phyloP scores from a whole-genome alignment of 2,797 vertebrate genomes.

The Neoniphon sammara region DNA sequence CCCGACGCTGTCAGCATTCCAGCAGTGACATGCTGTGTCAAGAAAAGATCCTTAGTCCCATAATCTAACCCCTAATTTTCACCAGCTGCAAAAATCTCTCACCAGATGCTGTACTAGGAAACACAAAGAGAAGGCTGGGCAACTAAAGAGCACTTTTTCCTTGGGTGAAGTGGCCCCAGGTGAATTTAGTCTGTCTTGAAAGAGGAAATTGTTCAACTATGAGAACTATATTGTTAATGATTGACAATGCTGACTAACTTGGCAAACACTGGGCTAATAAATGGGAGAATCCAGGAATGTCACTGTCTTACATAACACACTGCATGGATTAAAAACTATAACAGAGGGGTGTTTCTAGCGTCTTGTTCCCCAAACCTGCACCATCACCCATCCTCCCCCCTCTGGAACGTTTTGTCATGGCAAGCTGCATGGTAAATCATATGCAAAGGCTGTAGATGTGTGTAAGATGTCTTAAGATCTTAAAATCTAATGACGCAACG shows the following conservation, averaged over 20 bases:
- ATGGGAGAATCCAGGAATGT: constrained; percentile 1
- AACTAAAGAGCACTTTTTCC: constrained; percentile 17
- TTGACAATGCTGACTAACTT: constrained; percentile 52
- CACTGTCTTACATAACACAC: constrained; percentile 13
- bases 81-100: constrained; percentile 65
- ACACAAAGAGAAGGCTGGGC: constrained; percentile 44
- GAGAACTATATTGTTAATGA: constrained; percentile 54
- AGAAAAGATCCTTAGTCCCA: constrained; percentile 46
- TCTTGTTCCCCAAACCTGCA: not conserved
- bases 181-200: not conserved
- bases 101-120: constrained; percentile 70
- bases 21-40: constrained; percentile 69
- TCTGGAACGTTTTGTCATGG: not conserved
- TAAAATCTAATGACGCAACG: constrained; percentile 77
- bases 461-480: constrained; percentile 55
- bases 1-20: constrained; percentile 68
- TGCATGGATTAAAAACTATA: constrained; percentile 16
- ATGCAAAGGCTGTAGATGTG: constrained; percentile 27
- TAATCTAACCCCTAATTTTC: constrained; percentile 74
- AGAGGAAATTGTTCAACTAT: constrained; percentile 35
- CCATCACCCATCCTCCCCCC: not conserved
- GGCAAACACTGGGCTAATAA: constrained; percentile 40
- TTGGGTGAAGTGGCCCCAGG: not conserved
- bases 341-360: constrained; percentile 7
- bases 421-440: constrained; percentile 10